Base-by-base conservation (phyloP, 2,888 invertebrate genomes). In the Drosophila lutescens region DNA sequence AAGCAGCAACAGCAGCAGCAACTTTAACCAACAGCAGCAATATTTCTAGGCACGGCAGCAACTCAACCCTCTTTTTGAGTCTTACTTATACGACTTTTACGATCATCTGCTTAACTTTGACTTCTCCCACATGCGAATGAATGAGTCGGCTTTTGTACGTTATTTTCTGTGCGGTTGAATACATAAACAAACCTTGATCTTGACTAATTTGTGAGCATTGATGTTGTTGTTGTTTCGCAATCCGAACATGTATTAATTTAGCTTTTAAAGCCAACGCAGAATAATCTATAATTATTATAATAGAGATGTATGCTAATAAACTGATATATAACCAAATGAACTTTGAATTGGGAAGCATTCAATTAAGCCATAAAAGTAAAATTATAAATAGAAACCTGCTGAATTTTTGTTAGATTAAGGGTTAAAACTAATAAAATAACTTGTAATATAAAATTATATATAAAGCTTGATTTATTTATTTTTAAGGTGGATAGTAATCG, bases 201-300 rank as follows among this genome's bases (percentile, higher is more conserved):
- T 83, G 86, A 86, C 82, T 73, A 83, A 87, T 66, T 62, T 61
- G 62, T 61, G 76, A 60, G 70, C 62, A 41, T 20, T 34, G 62
- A 55, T 51, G 46, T 53, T 57, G 46, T 53, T 60, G 56, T 63
- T 55, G 58, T 55, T n/a, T n/a, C n/a, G 56, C 71, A 54, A 56
- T 34, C 55, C 66, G 38, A 74, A 62, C 53, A 85, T 77, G 83
- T 88, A 88, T 82, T 82, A 88, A 82, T 77, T 86, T 86, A 79
- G 83, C 47, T 58, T 47, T 55, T 23, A 69, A 77, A 83, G 61
- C 68, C 47, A 69, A 50, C 73, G 44, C 34, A 56, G 70, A 73
- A 51, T 65, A 61, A 54, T 63, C 63, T 63, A 44, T 71, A 72
- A 54, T 71, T 50, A 53, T 53, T n/a, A 65, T 56, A 47, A 46